Percentiles rank a stretch among this genome's conserved stretches.
phyloP scores from a whole-genome alignment of 2,888 invertebrate species.

The Lasioglossum zephyrum region DNA sequence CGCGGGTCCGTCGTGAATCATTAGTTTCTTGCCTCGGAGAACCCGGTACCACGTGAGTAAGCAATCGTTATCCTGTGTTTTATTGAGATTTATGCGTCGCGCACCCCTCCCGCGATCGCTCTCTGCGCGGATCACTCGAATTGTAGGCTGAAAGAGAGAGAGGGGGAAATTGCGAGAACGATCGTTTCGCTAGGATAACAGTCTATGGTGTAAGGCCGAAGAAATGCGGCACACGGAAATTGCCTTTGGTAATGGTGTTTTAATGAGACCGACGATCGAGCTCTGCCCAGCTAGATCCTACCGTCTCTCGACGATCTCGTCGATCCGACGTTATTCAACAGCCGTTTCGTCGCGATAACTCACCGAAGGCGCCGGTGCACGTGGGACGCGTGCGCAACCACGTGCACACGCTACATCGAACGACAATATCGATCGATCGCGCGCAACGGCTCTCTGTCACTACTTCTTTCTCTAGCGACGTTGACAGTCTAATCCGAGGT shows the following conservation, averaged over 20 bases:
- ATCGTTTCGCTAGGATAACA: conserved; percentile 26
- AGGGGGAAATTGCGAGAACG: not conserved
- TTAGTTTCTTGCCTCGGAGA: conserved; percentile 61
- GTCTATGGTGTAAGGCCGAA: conserved; percentile 21
- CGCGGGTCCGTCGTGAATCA: conserved; percentile 66
- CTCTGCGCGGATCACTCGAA: conserved; percentile 42
- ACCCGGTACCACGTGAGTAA: conserved; percentile 64
- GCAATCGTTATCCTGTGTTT: conserved; percentile 68
- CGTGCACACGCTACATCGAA: conserved; percentile 60
- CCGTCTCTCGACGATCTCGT: not conserved
- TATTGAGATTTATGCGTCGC: conserved; percentile 72
- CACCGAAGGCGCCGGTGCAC: conserved; percentile 55
- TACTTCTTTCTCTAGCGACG: not conserved
- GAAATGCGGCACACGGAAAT: conserved; percentile 49
- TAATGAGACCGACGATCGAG: conserved; percentile 40
- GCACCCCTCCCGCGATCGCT: conserved; percentile 21
- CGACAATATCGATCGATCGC: conserved; percentile 62
- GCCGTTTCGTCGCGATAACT: conserved; percentile 41
- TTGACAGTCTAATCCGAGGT: conserved; percentile 41
- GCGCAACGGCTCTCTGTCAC: not conserved
- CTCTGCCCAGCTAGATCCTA: not conserved
- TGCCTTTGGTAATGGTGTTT: conserved; percentile 48
- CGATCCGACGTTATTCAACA: conserved; percentile 17
- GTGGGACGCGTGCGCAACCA: conserved; percentile 67
- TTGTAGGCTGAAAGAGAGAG: conserved; percentile 37